phyloP scores from a whole-genome alignment of 2,113 vertebrate species.

The Lagenorhynchus albirostris region DNA sequence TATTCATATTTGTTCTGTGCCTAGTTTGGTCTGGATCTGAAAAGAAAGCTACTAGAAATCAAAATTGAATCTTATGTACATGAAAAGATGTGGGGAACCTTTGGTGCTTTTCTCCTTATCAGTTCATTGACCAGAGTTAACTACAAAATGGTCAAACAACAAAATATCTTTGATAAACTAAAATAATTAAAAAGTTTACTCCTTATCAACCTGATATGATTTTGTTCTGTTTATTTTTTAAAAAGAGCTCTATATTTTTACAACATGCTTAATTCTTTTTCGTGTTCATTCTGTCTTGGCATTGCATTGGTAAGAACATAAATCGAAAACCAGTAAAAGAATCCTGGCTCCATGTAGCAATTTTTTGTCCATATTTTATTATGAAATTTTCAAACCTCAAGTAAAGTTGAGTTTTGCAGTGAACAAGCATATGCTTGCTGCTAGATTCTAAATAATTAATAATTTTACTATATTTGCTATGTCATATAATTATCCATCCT shows the following conservation, averaged over 20 bases:
- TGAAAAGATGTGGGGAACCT: background rate
- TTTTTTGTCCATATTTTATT: slow-evolving; percentile 6
- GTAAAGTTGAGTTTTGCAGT: background rate
- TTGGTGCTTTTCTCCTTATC: background rate
- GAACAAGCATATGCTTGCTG: background rate
- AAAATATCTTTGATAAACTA: background rate
- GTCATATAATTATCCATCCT: background rate
- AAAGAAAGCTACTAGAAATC: background rate
- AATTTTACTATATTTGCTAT: background rate
- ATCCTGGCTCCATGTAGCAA: background rate
- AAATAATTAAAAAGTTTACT: background rate
- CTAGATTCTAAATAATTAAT: background rate
- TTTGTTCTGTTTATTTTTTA: background rate
- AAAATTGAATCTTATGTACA: background rate
- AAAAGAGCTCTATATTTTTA: slow-evolving; percentile 9
- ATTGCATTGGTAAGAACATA: background rate
- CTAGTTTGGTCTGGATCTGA: background rate
- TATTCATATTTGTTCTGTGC: background rate
- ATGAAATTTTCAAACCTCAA: background rate
- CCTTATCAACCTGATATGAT: background rate
- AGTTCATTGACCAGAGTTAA: background rate
- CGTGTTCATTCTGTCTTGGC: background rate
- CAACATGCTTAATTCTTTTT: background rate
- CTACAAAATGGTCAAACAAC: background rate
- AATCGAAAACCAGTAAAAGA: background rate